phyloP scores from a whole-genome alignment of 2,797 vertebrate genomes.

The Dromococcyx pavoninus region DNA sequence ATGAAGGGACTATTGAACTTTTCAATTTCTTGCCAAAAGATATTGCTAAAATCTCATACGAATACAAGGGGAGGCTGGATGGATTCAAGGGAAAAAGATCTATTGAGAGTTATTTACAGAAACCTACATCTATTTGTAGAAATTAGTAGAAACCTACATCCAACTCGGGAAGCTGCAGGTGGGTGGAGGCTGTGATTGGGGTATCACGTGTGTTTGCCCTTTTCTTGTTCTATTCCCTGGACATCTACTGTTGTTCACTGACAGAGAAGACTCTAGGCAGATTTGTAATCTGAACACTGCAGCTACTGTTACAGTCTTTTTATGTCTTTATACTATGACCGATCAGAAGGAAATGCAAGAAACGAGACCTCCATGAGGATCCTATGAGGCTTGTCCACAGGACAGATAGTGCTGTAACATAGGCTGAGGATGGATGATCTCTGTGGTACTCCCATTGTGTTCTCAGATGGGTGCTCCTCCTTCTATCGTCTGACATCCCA shows the following conservation, averaged over 20 bases:
- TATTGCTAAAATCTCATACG: neutral
- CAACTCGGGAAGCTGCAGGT: neutral
- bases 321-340: neutral
- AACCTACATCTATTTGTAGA: neutral
- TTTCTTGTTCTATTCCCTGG: neutral
- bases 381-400: neutral
- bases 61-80: neutral
- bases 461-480: neutral
- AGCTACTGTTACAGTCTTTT: neutral
- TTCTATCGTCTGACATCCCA: neutral
- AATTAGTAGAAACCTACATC: neutral
- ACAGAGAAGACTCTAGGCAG: neutral
- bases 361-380: neutral
- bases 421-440: neutral
- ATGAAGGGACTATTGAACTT: neutral
- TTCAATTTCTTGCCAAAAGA: neutral
- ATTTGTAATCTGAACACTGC: neutral
- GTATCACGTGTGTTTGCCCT: neutral
- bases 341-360: neutral
- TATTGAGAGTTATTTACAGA: neutral
- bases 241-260: neutral
- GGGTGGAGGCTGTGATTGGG: neutral
- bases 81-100: neutral
- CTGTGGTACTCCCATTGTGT: neutral
- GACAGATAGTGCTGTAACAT: neutral